Conservation (phyloP, 2,113 vertebrate genomes). For the Gymnarchus niloticus region DNA sequence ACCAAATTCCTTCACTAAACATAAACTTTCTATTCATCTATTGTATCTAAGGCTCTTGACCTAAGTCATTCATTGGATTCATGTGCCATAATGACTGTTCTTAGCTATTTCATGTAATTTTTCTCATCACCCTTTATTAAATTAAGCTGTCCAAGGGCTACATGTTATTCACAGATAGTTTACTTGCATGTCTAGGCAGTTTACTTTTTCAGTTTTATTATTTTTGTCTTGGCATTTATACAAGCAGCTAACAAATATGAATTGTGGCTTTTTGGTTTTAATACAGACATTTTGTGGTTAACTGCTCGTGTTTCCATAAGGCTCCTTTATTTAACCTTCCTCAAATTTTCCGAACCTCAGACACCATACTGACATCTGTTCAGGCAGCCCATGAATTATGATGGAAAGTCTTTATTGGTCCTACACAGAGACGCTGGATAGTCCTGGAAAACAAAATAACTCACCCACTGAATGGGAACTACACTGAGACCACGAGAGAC, state of each 20-base stretch:
- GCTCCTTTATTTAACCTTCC: background rate
- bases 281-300: background rate
- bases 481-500: background rate
- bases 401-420: background rate
- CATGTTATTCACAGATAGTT: background rate
- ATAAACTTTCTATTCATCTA: background rate
- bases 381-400: background rate
- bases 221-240: background rate
- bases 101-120: background rate
- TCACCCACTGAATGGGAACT: background rate
- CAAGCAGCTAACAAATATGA: background rate
- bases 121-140: background rate
- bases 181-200: slow-evolving; percentile 3
- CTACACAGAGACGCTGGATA: background rate
- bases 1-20: background rate
- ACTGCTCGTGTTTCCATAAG: background rate
- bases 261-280: background rate
- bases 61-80: background rate
- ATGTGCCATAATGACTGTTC: background rate
- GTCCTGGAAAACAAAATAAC: background rate
- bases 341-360: background rate
- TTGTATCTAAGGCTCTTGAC: background rate
- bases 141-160: background rate
- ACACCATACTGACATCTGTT: background rate
- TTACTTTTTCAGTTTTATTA: slow-evolving; percentile 1